Base-by-base conservation (phyloP, 92 coral and sea anemone species). In the Epizoanthus rinbou region DNA sequence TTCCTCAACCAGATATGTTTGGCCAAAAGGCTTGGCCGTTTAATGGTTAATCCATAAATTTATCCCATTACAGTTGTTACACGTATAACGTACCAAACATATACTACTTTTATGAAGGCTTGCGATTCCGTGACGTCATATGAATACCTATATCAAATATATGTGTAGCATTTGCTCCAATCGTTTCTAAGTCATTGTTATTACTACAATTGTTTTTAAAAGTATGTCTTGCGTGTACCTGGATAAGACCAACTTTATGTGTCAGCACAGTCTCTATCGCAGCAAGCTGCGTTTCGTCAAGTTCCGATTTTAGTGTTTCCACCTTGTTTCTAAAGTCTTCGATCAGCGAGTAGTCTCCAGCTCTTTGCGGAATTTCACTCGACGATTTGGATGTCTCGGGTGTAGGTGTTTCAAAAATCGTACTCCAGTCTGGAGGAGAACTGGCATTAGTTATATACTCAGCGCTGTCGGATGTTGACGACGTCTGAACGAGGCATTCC, bases 241-340 rank as follows among this genome's bases (percentile, higher is more conserved):
- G 98, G 35, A 94, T 94, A 73, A 94, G 80, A 7, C 89, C 84
- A 0, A 94, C 74, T 73, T 80, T 89, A 70, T 87, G 84, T 64
- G 73, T 81, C 70, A 94, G 83, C 37, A 92, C 93, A 64, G 71
- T 87, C 65, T 85, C 89, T 3, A 94, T 89, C 19, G 95, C 95
- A 16, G 68, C 72, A 54, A 94, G 78, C 71, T 94, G 98, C 22
- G 93, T 87, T 7, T 80, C 86, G 71, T 94, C 98, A 56, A 92
- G 87, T 13, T 41, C 73, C 24, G 91, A 19, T 19, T 79, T 35
- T 10, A 41, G 16, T 10, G 58, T 84, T 6, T 75, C 2, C 58
- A 76, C 83, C 57, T 58, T 47, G 16, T 43, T 37, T 22, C 45
- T 75, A 73, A 89, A 85, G 18, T 87, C 90, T 16, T 89, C 73